Percentiles rank a stretch among this genome's conserved stretches.
Evolutionary conservation across 2,888 invertebrate genomes (phyloP).

Genomic region (Yponomeuta evonymella): DNA sequence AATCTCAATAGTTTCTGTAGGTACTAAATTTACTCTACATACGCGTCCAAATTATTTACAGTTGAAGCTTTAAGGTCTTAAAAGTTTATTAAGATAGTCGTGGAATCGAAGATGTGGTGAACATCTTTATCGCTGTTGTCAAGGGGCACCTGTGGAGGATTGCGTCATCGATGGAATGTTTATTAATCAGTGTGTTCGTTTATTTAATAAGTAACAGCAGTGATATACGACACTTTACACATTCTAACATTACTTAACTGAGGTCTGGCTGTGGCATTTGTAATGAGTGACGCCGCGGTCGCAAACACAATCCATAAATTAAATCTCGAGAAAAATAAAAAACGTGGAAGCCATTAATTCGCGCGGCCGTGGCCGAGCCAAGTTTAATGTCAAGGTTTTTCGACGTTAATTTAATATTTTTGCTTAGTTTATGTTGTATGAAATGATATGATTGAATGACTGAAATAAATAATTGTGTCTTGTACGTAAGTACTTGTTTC

Average conservation of each 20-base stretch:
- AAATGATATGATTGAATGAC: constrained; percentile 43
- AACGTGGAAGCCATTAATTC: constrained; percentile 76
- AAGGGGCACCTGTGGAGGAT: constrained; percentile 22
- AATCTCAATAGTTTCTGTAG: not conserved
- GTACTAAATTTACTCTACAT: not conserved
- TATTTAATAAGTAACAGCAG: constrained; percentile 48
- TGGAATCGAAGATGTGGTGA: not conserved
- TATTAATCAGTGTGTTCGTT: constrained; percentile 50
- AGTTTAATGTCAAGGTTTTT: constrained; percentile 76
- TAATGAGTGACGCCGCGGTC: constrained; percentile 66
- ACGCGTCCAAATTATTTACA: not conserved
- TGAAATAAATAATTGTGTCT: not conserved
- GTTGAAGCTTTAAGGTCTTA: not conserved
- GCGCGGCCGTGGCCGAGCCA: constrained; percentile 72
- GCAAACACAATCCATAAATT: constrained; percentile 69
- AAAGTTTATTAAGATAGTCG: not conserved
- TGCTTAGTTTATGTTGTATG: constrained; percentile 56
- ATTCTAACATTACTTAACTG: constrained; percentile 64
- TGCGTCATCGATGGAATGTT: constrained; percentile 50
- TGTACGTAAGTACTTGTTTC: not conserved
- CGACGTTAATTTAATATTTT: constrained; percentile 69
- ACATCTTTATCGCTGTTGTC: constrained; percentile 13
- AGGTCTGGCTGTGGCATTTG: constrained; percentile 53
- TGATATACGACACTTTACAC: constrained; percentile 70
- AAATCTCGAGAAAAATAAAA: constrained; percentile 75